These are phyloP conservation scores for Synanthedon tipuliformis DNA, from an alignment of 2,888 invertebrate species.

Conservation along the genomic window DNA sequence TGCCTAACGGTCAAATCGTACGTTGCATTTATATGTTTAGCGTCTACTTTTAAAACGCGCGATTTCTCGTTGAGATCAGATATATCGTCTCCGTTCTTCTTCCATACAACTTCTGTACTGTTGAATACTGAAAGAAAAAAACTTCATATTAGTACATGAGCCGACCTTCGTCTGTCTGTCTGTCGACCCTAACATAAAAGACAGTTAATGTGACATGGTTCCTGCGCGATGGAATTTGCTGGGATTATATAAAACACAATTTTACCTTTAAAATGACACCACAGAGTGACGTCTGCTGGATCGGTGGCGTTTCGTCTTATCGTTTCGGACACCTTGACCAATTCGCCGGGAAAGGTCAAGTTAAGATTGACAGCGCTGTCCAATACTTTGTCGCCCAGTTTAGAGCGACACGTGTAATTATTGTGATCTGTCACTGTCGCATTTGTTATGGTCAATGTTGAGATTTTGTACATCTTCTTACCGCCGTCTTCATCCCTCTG, in stretches of 20 bases:
- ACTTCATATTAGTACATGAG: background rate
- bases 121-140: constrained; percentile 35
- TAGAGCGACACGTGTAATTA: constrained; percentile 41
- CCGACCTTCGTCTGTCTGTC: no score
- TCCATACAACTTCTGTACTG: constrained; percentile 42
- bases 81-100: constrained; percentile 22
- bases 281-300: constrained; percentile 23
- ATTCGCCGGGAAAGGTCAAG: constrained; percentile 30
- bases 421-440: constrained; percentile 35
- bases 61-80: constrained; percentile 6
- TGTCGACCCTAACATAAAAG: no score
- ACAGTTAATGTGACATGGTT: no score
- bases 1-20: constrained; percentile 55
- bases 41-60: constrained; percentile 35
- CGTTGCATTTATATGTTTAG: constrained; percentile 71
- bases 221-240: no score
- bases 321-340: constrained; percentile 25
- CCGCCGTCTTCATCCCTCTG: constrained; percentile 31
- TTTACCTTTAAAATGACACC: constrained; percentile 47
- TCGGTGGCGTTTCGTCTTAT: constrained; percentile 27
- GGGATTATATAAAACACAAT: no score
- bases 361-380: constrained; percentile 22
- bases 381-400: constrained; percentile 13
- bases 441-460: constrained; percentile 30
- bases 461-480: constrained; percentile 21